phyloP scores from a whole-genome alignment of 2,888 invertebrate species.

The Lathronympha strigana region DNA sequence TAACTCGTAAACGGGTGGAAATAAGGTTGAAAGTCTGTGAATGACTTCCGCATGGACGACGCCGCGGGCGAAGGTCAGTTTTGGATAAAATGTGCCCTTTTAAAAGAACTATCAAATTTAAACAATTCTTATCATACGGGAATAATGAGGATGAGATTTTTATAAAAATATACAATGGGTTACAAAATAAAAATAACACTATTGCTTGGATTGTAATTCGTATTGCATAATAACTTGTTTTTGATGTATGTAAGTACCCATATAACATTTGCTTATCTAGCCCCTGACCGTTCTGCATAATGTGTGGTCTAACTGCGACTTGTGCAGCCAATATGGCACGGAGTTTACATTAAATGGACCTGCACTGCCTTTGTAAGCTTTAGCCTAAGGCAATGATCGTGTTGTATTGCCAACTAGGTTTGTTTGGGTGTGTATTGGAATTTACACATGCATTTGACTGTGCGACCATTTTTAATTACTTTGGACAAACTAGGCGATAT shows the following conservation, averaged over 20 bases:
- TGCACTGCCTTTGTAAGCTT: slow-evolving; percentile 11
- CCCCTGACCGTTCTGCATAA: slow-evolving; percentile 4
- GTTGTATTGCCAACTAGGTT: not conserved
- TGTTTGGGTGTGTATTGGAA: not conserved
- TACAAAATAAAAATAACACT: no score
- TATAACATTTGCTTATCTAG: slow-evolving; percentile 8
- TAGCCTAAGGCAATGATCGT: slow-evolving; percentile 8
- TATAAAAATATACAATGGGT: no score
- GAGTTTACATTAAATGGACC: slow-evolving; percentile 26
- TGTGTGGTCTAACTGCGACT: not conserved
- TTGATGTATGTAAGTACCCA: no score
- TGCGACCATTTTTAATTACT: not conserved
- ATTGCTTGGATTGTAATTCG: not conserved
- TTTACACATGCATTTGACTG: not conserved
- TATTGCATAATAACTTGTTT: not conserved
- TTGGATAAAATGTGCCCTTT: no score
- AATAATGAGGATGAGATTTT: no score
- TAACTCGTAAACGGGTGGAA: no score
- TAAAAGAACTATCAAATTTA: no score
- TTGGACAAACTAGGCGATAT: no score
- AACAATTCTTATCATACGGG: no score
- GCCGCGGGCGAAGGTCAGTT: no score
- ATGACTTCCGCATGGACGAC: no score
- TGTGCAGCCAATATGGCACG: slow-evolving; percentile 13
- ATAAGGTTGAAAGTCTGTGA: no score